Base-by-base conservation (phyloP, 2,113 vertebrate species). In the Alligator mississippiensis region DNA sequence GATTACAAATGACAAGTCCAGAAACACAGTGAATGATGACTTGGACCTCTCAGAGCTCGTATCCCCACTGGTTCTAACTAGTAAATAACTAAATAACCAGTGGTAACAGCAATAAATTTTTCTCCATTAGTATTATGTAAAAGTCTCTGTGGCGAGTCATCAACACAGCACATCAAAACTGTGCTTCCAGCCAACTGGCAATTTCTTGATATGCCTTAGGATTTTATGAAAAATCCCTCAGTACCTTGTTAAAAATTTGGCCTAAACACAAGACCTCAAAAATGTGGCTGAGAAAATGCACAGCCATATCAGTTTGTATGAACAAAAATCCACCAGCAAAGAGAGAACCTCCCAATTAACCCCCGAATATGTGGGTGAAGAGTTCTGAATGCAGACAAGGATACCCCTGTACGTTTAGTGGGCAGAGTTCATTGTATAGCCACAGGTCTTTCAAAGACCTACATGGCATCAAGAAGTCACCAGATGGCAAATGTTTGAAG, bases 401-500 rank as follows among this genome's bases (percentile, higher is more conserved):
- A 38, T 72, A 19, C 13, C 30, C 38, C 68, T 7, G 47, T 74
- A 47, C 7, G 34, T 66, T 78, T 86, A 63, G 84, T 60, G 91
- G 72, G 70, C 84, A 84, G 84, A 63, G 55, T 62, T 75, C 87
- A 84, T 27, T 17, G 13, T 62, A 28, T 55, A 28, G 22, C 21
- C 3, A 12, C 19, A 7, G 13, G 19, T 74, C 30, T 24, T 22
- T 85, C 87, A 59, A 85, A 80, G 82, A 47, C 85, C 93, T 80
- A 19, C 64, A 84, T 80, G 2, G 1, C 64, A 80, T 70, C 77
- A 54, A 55, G 47, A 64, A 63, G 66, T 59, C 93, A 93, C 93
- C 96, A 95, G 72, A 87, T 95, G 90, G 90, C 88, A 94, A 62
- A 1, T 0, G 21, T 89, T 95, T 62, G 94, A 95, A 92, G 90